Conservation (phyloP, 2,888 invertebrate species). For the Theodoxus fluviatilis region DNA sequence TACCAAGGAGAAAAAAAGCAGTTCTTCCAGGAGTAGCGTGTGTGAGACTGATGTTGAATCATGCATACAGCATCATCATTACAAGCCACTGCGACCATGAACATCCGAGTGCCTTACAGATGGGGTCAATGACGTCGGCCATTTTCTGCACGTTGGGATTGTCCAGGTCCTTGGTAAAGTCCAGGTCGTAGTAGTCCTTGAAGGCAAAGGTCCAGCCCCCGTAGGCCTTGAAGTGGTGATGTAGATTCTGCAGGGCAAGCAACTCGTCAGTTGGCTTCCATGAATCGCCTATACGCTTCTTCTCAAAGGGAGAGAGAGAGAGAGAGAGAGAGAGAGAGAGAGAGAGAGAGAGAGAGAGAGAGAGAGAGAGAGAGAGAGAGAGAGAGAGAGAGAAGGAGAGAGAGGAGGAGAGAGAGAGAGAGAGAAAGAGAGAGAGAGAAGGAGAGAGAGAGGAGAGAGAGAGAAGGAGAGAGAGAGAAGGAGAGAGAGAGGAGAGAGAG, state of each 20-base stretch:
- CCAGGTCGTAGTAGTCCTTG: conserved; percentile 50
- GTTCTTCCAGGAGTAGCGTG: no score
- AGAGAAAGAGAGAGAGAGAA: conserved; percentile 13
- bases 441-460: background rate
- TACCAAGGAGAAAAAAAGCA: no score
- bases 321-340: background rate
- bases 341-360: conserved; percentile 3
- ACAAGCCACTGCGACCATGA: no score
- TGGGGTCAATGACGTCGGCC: conserved; percentile 48
- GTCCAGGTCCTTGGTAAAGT: conserved; percentile 48
- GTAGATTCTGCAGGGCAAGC: conserved; percentile 49
- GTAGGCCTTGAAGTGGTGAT: conserved; percentile 52
- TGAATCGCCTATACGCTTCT: no score
- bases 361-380: conserved; percentile 1
- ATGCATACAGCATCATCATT: no score
- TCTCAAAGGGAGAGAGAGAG: background rate
- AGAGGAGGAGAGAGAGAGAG: background rate
- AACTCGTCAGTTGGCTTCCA: no score
- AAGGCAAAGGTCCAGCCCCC: conserved; percentile 59
- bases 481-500: background rate
- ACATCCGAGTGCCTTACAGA: conserved; percentile 32
- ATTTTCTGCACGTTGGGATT: conserved; percentile 41
- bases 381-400: background rate
- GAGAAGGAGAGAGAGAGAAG: background rate
- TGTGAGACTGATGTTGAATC: no score